A percentile compares a stretch with the other conserved stretches of the same genome.
Conservation (phyloP, 2,888 invertebrate genomes). For the Alentia gelatinosa region DNA sequence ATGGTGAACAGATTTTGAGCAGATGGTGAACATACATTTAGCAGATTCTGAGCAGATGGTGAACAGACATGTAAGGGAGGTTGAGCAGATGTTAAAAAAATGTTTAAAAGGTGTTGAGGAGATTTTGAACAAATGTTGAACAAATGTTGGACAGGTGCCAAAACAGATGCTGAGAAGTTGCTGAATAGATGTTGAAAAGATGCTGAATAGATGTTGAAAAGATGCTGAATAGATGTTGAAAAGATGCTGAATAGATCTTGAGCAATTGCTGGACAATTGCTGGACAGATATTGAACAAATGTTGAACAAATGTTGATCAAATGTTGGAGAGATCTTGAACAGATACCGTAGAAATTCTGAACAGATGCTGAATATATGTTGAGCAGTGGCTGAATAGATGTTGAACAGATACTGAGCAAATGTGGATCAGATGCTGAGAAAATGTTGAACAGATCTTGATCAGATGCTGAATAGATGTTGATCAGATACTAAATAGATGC, state of each 20-base stretch:
- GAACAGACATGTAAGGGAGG: neutral
- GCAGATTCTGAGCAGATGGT: neutral
- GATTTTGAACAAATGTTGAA: neutral
- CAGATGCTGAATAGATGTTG: no score
- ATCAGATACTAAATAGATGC: no score
- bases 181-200: no score
- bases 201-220: no score
- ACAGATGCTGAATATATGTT: neutral
- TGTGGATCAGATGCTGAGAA: no score
- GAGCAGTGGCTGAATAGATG: neutral
- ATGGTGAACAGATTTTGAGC: neutral
- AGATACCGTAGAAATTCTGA: neutral
- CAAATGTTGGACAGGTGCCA: neutral
- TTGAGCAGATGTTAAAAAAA: neutral
- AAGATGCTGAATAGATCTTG: no score
- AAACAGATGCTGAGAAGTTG: neutral
- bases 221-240: no score
- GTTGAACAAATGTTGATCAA: neutral
- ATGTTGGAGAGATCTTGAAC: neutral
- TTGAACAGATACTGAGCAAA: neutral
- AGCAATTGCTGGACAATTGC: neutral
- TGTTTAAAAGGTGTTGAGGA: neutral
- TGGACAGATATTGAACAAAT: neutral
- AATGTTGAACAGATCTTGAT: no score
- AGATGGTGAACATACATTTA: neutral